A percentile compares a stretch with the other conserved stretches of the same genome.
Evolutionary conservation across 2,888 invertebrate species (phyloP).

Genomic region (Paralinhomoeus sp.): DNA sequence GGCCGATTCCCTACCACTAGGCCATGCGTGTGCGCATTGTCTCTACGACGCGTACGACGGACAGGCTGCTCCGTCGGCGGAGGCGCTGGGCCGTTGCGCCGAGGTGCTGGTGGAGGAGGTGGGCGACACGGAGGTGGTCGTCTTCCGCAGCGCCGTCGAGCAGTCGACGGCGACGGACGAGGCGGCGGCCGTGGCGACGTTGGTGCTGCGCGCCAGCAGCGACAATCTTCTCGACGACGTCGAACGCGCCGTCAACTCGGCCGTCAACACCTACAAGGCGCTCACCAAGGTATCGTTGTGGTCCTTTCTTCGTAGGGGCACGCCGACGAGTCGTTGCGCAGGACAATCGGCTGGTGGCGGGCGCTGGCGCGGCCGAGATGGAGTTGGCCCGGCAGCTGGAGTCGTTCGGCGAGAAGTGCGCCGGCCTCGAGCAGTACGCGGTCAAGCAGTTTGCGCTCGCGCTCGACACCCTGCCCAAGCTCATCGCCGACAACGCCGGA

Average conservation of each 20-base stretch:
- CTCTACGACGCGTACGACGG: no score
- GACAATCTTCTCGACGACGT: conserved; percentile 97
- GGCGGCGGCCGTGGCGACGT: conserved; percentile 69
- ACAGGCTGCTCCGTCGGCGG: conserved; percentile 53
- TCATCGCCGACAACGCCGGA: conserved; percentile 80
- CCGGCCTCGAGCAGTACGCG: conserved; percentile 88
- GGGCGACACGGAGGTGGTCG: conserved; percentile 75
- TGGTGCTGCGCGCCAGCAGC: conserved; percentile 81
- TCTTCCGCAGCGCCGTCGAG: no score
- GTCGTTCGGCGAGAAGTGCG: conserved; percentile 60
- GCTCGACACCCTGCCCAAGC: conserved; percentile 67
- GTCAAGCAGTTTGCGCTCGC: conserved; percentile 66
- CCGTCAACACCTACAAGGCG: conserved; percentile 90
- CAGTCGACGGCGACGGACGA: conserved; percentile 33
- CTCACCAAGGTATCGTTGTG: conserved; percentile 44
- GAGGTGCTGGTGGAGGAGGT: conserved; percentile 67
- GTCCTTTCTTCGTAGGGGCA: no score
- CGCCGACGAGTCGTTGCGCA: no score
- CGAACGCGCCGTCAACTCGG: conserved; percentile 91
- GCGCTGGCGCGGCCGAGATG: conserved; percentile 83
- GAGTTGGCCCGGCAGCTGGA: conserved; percentile 66
- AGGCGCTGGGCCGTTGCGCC: conserved; percentile 78
- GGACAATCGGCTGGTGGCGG: conserved; percentile 49
- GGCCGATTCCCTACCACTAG: no score
- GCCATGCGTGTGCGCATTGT: no score